phyloP scores from a whole-genome alignment of 2,113 vertebrate species.

The Camelus bactrianus region DNA sequence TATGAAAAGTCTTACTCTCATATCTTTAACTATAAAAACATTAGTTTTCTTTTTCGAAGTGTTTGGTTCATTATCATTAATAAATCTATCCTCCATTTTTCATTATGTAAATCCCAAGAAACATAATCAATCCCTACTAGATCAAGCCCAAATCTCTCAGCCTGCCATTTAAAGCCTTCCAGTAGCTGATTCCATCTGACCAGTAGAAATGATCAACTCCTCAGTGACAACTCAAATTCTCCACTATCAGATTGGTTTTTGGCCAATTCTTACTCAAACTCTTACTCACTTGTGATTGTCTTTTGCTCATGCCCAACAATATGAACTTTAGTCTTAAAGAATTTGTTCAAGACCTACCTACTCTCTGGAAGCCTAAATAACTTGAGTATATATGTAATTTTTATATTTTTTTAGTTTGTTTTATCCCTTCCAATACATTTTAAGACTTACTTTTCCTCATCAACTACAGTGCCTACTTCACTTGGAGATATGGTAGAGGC shows the following conservation, averaged over 20 bases:
- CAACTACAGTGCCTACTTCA: background rate
- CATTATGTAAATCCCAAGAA: background rate
- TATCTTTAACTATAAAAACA: constrained; percentile 4
- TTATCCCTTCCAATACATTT: background rate
- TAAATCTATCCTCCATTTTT: background rate
- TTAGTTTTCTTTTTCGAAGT: background rate
- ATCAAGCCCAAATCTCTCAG: background rate
- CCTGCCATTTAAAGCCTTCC: background rate
- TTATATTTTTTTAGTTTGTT: background rate
- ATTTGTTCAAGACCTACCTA: background rate
- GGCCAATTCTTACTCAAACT: background rate
- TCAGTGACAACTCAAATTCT: background rate
- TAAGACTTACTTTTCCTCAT: background rate
- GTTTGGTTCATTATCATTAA: background rate
- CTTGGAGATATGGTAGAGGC: background rate
- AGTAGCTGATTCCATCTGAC: background rate
- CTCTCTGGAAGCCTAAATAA: constrained; percentile 4
- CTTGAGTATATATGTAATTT: background rate
- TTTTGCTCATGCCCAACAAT: background rate
- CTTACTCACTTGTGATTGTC: background rate
- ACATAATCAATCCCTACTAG: background rate
- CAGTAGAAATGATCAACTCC: background rate
- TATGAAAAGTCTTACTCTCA: background rate
- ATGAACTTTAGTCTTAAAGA: constrained; percentile 28
- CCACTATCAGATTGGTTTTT: background rate